Base-by-base conservation (phyloP, 1,140 invertebrate species). In the Drosophila ficusphila region DNA sequence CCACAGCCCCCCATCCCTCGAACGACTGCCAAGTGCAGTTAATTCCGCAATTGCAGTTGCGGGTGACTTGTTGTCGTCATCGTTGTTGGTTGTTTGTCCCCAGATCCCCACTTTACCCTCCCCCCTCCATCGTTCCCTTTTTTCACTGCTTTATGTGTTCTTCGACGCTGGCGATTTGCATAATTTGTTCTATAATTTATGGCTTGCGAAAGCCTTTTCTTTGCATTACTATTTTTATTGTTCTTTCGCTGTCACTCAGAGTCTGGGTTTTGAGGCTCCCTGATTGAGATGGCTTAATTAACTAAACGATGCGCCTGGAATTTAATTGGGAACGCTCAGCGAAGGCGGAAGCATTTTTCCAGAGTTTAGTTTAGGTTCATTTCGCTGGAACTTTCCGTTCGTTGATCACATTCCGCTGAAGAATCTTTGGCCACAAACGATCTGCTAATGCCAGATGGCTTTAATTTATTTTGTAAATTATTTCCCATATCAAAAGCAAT, bases 111-210 rank as follows among this genome's bases (percentile, higher is more conserved):
- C 12, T 3, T 2, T n/a, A 21, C 25, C 21, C 21, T 12, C 16
- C n/a, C 12, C 3, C 4, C 14, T 21, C 25, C 21, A 9, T 23
- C 34, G 27, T 7, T 7, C 23, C 16, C 12, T 19, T 25, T 25
- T 41, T 18, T 47, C 53, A 31, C 70, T 52, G 61, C 56, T 46
- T 85, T 44, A 44, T 44, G 41, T 25, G 41, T 25, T 42, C n/a
- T 42, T 42, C n/a, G 19, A 12, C 41, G 41, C 41, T 25, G 41
- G 41, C 41, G 79, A 83, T 83, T 83, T 83, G 79, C 79, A 83
- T 83, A 83, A 83, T 85, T 83, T 85, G 79, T 83, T 85, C 75
- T 68, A 85, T 83, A 83, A 83, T 85, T 83, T 83, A 75, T 83
- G 79, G 79, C 69, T 79, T 83, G 79, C 79, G 69, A 79, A 73